Evolutionary conservation across 2,888 invertebrate genomes (phyloP).

Genomic region (Hirtodrosophila alboralis): DNA sequence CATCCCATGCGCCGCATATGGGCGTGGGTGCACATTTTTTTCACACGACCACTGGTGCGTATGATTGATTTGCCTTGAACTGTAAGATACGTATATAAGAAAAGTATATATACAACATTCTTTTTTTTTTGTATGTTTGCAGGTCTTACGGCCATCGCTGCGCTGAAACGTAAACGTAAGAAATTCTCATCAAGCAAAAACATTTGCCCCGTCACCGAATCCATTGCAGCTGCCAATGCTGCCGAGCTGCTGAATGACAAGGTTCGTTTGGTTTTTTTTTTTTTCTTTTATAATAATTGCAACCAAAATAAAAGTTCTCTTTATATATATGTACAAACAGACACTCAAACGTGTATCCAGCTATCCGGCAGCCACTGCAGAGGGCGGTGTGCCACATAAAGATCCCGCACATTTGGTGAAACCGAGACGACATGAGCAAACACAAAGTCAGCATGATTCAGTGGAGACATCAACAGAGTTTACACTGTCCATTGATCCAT

Average conservation of each 20-base stretch:
- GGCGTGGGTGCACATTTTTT: slow-evolving; percentile 79
- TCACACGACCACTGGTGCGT: slow-evolving; percentile 81
- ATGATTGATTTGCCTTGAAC: neutral
- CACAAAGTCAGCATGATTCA: slow-evolving; percentile 87
- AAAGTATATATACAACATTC: too few relatives aligned
- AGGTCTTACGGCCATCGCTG: slow-evolving; percentile 87
- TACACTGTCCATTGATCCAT: slow-evolving; percentile 82
- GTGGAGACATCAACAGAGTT: slow-evolving; percentile 84
- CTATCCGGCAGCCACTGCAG: slow-evolving; percentile 86
- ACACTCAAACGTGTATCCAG: slow-evolving; percentile 89
- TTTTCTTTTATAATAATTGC: too few relatives aligned
- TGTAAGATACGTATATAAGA: too few relatives aligned
- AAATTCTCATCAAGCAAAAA: slow-evolving; percentile 92
- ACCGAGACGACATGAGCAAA: slow-evolving; percentile 86
- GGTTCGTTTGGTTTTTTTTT: slow-evolving; percentile 61
- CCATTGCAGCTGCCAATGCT: slow-evolving; percentile 77
- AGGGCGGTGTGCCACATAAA: slow-evolving; percentile 75
- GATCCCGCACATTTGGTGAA: slow-evolving; percentile 83
- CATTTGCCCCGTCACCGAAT: slow-evolving; percentile 86
- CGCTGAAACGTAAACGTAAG: slow-evolving; percentile 91
- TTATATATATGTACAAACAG: too few relatives aligned
- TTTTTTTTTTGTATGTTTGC: neutral
- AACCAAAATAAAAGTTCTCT: neutral
- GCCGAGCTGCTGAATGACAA: slow-evolving; percentile 80
- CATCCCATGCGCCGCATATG: slow-evolving; percentile 39